Conservation (phyloP, 2,797 vertebrate species). For the Parauchenoglanis punctatus region DNA sequence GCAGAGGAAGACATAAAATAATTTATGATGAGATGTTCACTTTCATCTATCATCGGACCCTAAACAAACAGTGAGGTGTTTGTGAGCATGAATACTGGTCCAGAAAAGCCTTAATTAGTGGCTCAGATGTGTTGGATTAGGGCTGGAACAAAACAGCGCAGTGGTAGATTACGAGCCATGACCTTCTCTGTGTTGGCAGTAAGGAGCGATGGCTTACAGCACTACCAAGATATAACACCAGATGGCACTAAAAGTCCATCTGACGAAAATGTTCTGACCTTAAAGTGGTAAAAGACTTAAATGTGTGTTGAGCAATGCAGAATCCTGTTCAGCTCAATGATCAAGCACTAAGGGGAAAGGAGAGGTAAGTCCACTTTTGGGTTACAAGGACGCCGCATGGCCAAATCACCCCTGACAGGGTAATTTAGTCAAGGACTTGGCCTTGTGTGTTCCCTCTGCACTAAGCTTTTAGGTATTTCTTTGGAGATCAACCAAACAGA, state of each 20-base stretch:
- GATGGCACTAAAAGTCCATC: slow-evolving; percentile 46
- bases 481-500: slow-evolving; percentile 35
- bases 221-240: slow-evolving; percentile 40
- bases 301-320: neutral
- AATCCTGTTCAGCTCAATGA: slow-evolving; percentile 28
- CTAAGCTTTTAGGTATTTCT: slow-evolving; percentile 35
- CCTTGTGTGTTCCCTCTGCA: slow-evolving; percentile 18
- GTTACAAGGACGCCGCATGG: slow-evolving; percentile 18
- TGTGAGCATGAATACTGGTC: neutral
- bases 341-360: slow-evolving; percentile 19
- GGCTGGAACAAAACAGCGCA: neutral
- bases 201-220: neutral
- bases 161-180: neutral
- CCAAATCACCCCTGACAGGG: slow-evolving; percentile 45
- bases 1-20: neutral
- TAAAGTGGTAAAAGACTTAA: neutral
- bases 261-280: neutral
- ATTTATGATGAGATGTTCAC: neutral
- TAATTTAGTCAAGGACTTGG: slow-evolving; percentile 42
- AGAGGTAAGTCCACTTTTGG: slow-evolving; percentile 9
- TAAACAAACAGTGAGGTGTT: neutral
- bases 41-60: neutral
- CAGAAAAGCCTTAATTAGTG: slow-evolving; percentile 1
- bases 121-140: slow-evolving; percentile 5
- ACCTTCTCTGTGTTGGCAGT: neutral